Base-by-base conservation (phyloP, 1,140 invertebrate species). In the Halotydeus destructor region DNA sequence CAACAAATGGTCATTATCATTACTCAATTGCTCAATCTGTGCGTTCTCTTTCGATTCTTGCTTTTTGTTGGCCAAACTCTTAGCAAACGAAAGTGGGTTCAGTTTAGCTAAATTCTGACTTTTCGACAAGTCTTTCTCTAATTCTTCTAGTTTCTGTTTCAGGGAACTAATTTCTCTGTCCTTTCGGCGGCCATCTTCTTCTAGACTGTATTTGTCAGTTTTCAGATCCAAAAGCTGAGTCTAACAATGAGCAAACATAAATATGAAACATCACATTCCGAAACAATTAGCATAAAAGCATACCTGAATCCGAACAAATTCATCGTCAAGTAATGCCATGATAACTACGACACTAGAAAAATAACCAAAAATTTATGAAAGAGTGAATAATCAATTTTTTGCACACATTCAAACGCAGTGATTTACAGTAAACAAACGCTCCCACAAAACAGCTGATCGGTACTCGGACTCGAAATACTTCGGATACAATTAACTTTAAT, bases 221-320 rank as follows among this genome's bases (percentile, higher is more conserved):
- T 61, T 52, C 31, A 67, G 48, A 41, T 66, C 65, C 28, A 66
- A 46, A 3, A 67, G 50, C 46, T 67, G 63, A 27, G 58, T 49
- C 61, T 66, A 53, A 14, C 8, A 9, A 9, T 22, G 8, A 36
- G 12, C 9, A 9, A 36, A 36, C 8, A 36, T 9, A 36, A 36
- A 22, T 11, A 16, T 9, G 14, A 9, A 14, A 14, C 8, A 36
- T 36, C 8, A 22, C 8, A 22, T 91, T n/a, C n/a, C n/a, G n/a
- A n/a, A n/a, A n/a, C n/a, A n/a, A n/a, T n/a, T n/a, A n/a, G n/a
- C n/a, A n/a, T n/a, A n/a, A n/a, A n/a, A n/a, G n/a, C n/a, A n/a
- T n/a, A n/a, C n/a, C n/a, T n/a, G n/a, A n/a, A n/a, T n/a, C n/a
- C n/a, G n/a, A n/a, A n/a, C n/a, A n/a, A n/a, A n/a, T n/a, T n/a